A percentile compares a stretch with the other conserved stretches of the same genome.
These are phyloP conservation scores for Leuciscus waleckii DNA, from an alignment of 2,797 vertebrate genomes.

Conservation along the genomic window DNA sequence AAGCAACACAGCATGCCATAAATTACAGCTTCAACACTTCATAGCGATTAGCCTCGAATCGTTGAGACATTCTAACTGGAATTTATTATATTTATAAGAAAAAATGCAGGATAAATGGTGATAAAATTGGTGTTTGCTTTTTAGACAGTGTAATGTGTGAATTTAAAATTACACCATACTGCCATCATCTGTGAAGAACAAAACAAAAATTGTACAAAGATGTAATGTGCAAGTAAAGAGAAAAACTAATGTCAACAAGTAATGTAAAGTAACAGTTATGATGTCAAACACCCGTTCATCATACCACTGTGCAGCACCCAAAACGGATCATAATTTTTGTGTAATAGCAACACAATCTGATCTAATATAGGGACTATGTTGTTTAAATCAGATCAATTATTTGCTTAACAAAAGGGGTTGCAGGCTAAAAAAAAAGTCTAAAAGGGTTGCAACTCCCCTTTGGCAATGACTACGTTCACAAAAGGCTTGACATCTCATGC, in stretches of 20 bases:
- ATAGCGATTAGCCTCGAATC: conserved; percentile 8
- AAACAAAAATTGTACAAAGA: neutral
- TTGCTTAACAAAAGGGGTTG: neutral
- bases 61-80: neutral
- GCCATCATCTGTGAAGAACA: neutral
- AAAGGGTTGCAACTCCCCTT: neutral
- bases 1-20: conserved; percentile 29
- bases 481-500: neutral
- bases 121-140: neutral
- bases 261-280: neutral
- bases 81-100: neutral
- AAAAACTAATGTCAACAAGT: neutral
- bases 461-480: neutral
- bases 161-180: conserved; percentile 1
- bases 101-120: neutral
- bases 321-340: neutral
- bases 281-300: neutral
- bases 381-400: neutral
- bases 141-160: neutral
- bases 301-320: no score
- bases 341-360: neutral
- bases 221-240: neutral
- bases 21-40: conserved; percentile 7
- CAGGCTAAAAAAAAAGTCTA: neutral
- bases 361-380: neutral